Evolutionary conservation across 2,113 vertebrate species (phyloP).

Genomic region (Lota lota): DNA sequence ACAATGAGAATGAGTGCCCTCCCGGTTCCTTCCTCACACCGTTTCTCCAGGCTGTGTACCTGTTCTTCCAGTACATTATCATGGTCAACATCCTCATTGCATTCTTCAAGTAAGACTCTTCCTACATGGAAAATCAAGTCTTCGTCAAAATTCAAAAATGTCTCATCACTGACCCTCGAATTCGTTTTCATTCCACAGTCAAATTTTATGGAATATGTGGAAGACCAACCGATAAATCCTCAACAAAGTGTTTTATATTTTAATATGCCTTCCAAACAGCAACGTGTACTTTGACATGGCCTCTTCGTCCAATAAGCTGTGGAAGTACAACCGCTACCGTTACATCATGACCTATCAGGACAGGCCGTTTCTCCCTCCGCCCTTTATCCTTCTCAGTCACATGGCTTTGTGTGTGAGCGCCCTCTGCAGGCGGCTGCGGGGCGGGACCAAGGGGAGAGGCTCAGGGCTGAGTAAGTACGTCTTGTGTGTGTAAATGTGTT

Average conservation of each 20-base stretch:
- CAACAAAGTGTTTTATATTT: not conserved
- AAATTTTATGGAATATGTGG: no score
- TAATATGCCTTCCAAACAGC: conserved; percentile 62
- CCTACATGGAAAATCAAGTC: no score
- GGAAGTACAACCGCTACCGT: conserved; percentile 95
- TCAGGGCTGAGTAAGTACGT: conserved; percentile 86
- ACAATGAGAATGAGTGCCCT: conserved; percentile 70
- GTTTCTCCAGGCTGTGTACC: conserved; percentile 92
- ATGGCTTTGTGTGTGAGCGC: conserved; percentile 69
- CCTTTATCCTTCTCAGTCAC: conserved; percentile 87
- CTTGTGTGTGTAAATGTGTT: not conserved
- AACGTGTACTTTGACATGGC: conserved; percentile 92
- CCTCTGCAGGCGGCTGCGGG: conserved; percentile 66
- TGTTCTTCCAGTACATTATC: conserved; percentile 97
- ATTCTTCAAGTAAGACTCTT: conserved; percentile 89
- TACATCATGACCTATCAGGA: conserved; percentile 94
- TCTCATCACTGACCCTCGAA: no score
- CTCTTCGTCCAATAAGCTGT: conserved; percentile 86
- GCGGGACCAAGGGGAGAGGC: conserved; percentile 73
- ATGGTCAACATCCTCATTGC: conserved; percentile 98
- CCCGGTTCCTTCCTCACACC: conserved; percentile 87
- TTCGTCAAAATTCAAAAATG: no score
- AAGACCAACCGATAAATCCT: no score
- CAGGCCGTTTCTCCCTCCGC: conserved; percentile 91
- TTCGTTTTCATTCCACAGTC: no score